Conservation (phyloP, 2,797 vertebrate genomes). For the Echeneis naucrates region DNA sequence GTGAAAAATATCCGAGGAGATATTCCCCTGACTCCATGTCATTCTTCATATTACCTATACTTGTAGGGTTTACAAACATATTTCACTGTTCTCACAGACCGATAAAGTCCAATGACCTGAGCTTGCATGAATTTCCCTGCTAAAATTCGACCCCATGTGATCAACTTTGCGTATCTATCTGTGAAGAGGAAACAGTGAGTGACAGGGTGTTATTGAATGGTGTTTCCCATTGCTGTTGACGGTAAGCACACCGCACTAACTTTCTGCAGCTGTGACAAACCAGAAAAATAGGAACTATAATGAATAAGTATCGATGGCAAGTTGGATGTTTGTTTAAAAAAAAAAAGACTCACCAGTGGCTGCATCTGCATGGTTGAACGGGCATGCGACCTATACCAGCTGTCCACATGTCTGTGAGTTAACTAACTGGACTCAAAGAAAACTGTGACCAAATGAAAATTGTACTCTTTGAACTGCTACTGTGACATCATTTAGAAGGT, state of each 20-base stretch:
- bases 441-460: constrained; percentile 11
- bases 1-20: too few relatives aligned
- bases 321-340: background rate
- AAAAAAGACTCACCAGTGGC: background rate
- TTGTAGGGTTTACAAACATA: background rate
- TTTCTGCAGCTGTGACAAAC: constrained; percentile 4
- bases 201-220: background rate
- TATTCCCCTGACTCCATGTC: background rate
- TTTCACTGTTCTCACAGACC: background rate
- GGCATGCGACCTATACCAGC: background rate
- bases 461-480: background rate
- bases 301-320: background rate
- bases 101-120: background rate
- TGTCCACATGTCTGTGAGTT: constrained; percentile 34
- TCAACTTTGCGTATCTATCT: background rate
- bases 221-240: background rate
- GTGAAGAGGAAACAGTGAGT: constrained; percentile 1
- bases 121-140: background rate
- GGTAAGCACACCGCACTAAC: too few relatives aligned
- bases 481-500: background rate
- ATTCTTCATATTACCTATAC: background rate
- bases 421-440: constrained; percentile 5
- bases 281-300: constrained; percentile 5
- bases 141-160: background rate
- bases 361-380: constrained; percentile 22